Conservation (phyloP, 2,888 invertebrate genomes). For the Ctenicera cuprea region DNA sequence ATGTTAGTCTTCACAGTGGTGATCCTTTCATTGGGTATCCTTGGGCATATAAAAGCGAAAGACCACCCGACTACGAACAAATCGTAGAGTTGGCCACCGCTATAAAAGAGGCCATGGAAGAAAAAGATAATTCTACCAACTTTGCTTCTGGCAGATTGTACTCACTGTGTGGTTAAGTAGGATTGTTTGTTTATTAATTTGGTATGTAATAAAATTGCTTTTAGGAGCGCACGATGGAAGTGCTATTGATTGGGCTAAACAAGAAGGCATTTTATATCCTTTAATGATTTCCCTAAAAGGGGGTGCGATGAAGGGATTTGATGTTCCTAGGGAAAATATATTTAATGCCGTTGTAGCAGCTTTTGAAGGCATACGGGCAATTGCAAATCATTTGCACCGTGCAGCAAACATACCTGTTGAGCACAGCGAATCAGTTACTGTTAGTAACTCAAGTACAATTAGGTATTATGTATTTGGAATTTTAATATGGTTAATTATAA, state of each 20-base stretch:
- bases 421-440: no score
- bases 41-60: constrained; percentile 15
- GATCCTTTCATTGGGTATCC: constrained; percentile 35
- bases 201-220: neutral
- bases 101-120: constrained; percentile 24
- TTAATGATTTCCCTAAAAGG: constrained; percentile 17
- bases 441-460: neutral
- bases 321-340: neutral
- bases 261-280: constrained; percentile 15
- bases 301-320: neutral
- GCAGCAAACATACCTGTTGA: no score
- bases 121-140: neutral
- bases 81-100: constrained; percentile 13
- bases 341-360: neutral
- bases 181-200: neutral
- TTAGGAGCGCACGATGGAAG: constrained; percentile 16
- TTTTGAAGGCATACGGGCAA: constrained; percentile 1
- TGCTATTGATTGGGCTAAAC: constrained; percentile 43
- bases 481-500: constrained; percentile 1
- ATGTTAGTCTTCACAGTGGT: constrained; percentile 40
- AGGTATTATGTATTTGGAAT: neutral
- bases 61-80: neutral
- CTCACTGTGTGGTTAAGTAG: neutral
- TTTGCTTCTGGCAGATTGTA: neutral
- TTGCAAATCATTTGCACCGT: neutral